Evolutionary conservation across 2,888 invertebrate genomes (phyloP).

Genomic region (Iphiclides podalirius): DNA sequence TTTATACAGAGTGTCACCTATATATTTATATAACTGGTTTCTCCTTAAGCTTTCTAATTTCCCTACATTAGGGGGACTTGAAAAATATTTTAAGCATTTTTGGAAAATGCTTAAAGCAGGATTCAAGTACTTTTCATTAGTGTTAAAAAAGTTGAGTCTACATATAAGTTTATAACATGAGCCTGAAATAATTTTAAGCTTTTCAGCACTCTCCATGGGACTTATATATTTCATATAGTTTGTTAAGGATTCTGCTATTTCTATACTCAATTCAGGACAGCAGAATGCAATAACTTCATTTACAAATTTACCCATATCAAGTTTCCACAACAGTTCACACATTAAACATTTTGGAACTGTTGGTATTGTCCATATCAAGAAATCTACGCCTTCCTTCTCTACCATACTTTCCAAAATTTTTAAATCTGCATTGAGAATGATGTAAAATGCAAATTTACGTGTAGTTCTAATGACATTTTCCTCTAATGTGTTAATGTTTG

Average conservation of each 20-base stretch:
- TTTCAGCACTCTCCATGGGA: constrained; percentile 49
- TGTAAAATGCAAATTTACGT: constrained; percentile 57
- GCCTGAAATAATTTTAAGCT: constrained; percentile 43
- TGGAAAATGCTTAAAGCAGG: constrained; percentile 45
- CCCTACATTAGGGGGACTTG: constrained; percentile 51
- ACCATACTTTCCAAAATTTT: constrained; percentile 49
- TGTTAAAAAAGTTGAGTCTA: constrained; percentile 51
- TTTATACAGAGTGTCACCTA: constrained; percentile 48
- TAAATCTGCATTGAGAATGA: constrained; percentile 60
- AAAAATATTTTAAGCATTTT: constrained; percentile 52
- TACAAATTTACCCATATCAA: constrained; percentile 55
- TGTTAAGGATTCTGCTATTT: constrained; percentile 53
- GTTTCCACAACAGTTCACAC: constrained; percentile 62
- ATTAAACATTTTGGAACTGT: constrained; percentile 58
- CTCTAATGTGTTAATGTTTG: constrained; percentile 37
- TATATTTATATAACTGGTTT: constrained; percentile 53
- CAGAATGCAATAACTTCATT: constrained; percentile 55
- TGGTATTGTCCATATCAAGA: constrained; percentile 59
- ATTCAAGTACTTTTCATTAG: constrained; percentile 37
- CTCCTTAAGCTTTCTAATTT: constrained; percentile 45
- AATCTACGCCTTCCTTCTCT: constrained; percentile 52
- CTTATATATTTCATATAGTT: constrained; percentile 56
- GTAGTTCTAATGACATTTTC: constrained; percentile 35
- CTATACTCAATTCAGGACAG: constrained; percentile 52
- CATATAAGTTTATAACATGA: constrained; percentile 54